These are phyloP conservation scores for Indicator maculatus DNA, from an alignment of 2,113 vertebrate species.

Conservation along the genomic window DNA sequence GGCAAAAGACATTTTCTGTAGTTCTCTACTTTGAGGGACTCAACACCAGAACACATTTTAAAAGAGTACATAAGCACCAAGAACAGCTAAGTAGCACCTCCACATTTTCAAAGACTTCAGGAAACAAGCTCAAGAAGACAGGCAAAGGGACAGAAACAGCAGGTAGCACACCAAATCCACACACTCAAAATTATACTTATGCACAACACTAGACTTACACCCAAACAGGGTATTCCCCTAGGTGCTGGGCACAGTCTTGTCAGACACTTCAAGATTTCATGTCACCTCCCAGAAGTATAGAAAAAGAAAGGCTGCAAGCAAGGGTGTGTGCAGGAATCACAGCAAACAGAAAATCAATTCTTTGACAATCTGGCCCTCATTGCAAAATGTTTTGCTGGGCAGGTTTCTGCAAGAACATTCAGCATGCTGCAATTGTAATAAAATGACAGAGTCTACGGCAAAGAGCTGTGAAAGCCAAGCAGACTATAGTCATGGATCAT, in stretches of 20 bases:
- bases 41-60: not conserved
- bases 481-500: not conserved
- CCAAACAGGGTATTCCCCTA: not conserved
- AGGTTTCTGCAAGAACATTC: constrained; percentile 50
- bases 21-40: not conserved
- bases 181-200: not conserved
- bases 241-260: not conserved
- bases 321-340: rapidly evolving
- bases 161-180: not conserved
- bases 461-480: constrained; percentile 25
- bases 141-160: not conserved
- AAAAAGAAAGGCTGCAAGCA: not conserved
- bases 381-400: not conserved
- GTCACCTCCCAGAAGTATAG: not conserved
- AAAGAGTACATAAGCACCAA: not conserved
- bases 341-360: not conserved
- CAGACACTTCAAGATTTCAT: not conserved
- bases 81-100: not conserved
- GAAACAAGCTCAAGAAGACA: not conserved
- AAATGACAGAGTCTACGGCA: not conserved
- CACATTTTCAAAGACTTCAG: not conserved
- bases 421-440: not conserved
- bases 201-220: not conserved
- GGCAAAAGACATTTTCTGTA: not conserved
- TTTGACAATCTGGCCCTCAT: constrained; percentile 61